phyloP scores from a whole-genome alignment of 2,888 invertebrate genomes.

The Drosophila siamana region DNA sequence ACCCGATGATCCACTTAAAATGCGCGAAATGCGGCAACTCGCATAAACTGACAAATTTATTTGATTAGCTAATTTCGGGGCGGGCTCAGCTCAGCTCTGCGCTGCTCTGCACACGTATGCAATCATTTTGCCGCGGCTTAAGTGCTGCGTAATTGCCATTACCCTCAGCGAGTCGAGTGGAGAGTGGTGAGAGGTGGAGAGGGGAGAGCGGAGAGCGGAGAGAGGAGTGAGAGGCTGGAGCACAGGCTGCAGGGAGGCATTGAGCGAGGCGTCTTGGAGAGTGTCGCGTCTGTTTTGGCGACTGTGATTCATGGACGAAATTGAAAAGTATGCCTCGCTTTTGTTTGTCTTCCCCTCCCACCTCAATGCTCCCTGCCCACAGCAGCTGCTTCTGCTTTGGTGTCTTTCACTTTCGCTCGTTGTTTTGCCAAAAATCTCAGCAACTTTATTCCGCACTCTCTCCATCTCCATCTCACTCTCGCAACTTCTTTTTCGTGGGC shows the following conservation, averaged over 20 bases:
- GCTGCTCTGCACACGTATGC: constrained; percentile 64
- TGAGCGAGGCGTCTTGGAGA: neutral
- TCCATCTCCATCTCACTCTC: neutral
- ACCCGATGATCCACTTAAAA: constrained; percentile 47
- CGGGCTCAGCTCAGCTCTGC: constrained; percentile 31
- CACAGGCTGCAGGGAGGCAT: too few relatives aligned
- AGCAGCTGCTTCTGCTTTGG: too few relatives aligned
- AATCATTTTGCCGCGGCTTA: constrained; percentile 46
- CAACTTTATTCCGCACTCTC: neutral
- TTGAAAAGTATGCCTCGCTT: constrained; percentile 21
- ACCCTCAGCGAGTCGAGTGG: too few relatives aligned
- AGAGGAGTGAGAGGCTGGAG: too few relatives aligned
- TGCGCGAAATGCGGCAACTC: constrained; percentile 60
- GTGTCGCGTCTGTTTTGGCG: neutral
- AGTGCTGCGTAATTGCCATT: constrained; percentile 47
- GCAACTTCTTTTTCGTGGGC: neutral
- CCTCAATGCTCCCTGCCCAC: too few relatives aligned
- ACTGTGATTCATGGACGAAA: constrained; percentile 20
- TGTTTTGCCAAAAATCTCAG: neutral
- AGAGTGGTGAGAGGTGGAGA: neutral
- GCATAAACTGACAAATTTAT: constrained; percentile 70
- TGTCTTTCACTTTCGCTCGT: neutral
- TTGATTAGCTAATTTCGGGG: constrained; percentile 52
- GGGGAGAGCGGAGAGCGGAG: neutral
- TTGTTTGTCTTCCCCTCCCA: constrained; percentile 11